Evolutionary conservation across 2,113 vertebrate species (phyloP).

Genomic region (Jacana jacana): DNA sequence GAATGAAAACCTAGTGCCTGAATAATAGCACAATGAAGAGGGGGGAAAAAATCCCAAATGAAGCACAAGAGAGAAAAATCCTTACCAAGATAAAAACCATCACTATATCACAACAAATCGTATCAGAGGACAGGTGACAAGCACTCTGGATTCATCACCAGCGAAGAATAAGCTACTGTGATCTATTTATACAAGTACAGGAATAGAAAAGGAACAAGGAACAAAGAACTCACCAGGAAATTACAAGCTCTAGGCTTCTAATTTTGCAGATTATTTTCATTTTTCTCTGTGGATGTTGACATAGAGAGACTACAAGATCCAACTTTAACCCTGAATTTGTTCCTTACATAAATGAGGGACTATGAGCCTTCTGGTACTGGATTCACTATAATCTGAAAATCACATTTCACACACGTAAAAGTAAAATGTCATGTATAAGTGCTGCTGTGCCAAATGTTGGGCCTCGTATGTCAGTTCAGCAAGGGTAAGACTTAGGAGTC

Average conservation of each 20-base stretch:
- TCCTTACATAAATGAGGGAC: neutral
- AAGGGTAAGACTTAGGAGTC: neutral
- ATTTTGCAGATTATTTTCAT: conserved; percentile 9
- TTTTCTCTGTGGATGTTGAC: neutral
- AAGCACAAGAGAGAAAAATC: neutral
- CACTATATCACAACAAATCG: neutral
- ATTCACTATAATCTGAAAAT: neutral
- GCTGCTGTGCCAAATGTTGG: neutral
- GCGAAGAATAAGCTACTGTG: neutral
- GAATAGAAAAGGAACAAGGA: neutral
- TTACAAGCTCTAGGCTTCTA: neutral
- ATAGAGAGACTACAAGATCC: neutral
- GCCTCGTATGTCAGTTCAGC: neutral
- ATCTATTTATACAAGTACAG: neutral
- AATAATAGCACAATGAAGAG: neutral
- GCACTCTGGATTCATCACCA: neutral
- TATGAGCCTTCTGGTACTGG: neutral
- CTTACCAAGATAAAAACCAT: neutral
- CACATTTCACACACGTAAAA: neutral
- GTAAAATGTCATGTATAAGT: neutral
- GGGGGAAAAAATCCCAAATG: neutral
- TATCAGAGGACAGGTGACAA: neutral
- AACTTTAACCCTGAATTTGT: neutral
- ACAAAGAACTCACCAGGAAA: neutral
- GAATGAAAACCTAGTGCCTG: neutral